Evolutionary conservation across 2,888 invertebrate genomes (phyloP), one percentile per base, ranked within the genome.

Genomic region (Eupithecia inturbata): DNA sequence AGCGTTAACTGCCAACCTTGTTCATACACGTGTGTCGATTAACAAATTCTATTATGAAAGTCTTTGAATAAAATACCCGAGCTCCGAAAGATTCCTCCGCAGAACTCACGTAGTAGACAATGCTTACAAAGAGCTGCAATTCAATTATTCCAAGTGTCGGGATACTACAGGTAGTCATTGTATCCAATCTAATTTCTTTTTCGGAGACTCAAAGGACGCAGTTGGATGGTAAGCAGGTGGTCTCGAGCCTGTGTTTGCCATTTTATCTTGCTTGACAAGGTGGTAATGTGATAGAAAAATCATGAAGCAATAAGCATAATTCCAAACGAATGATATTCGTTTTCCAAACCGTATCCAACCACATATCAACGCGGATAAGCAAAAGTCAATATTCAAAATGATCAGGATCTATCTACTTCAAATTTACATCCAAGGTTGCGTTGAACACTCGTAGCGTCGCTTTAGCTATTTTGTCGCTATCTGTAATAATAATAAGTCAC

Each of bases 161-260:
- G 53, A 63, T 68, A 71, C 71, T 70, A 70, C 72, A 75, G 75
- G 75, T 75, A 75, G 70, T 70, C 75, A 73, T 70, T 72, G 75
- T 73, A 72, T 73, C 70, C 75, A 73, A 70, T 73, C 68, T 75
- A 75, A 75, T 72, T 75, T 72, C 70, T 75, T 75, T 75, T 71
- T 75, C 67, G 67, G 69, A 31, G 67, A 63, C 57, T 72, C 72
- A 71, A 72, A 74, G 71, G 67, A 62, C 45, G 4, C n/a, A 28
- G 4, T 71, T 45, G 16, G 16, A 19, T 28, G 41, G 41, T 60
- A 74, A 68, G 26, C 71, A 28, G 71, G 57, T 19, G 16, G 4
- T 39, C 0, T 66, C 10, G 19, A 64, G 10, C 64, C n/a, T n/a
- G 36, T 4, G 19, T 64, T 36, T 64, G 64, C 12, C n/a, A n/a